Percentiles rank a stretch among this genome's conserved stretches.
phyloP scores from a whole-genome alignment of 2,888 invertebrate species.

The Stenchaetothrips biformis region DNA sequence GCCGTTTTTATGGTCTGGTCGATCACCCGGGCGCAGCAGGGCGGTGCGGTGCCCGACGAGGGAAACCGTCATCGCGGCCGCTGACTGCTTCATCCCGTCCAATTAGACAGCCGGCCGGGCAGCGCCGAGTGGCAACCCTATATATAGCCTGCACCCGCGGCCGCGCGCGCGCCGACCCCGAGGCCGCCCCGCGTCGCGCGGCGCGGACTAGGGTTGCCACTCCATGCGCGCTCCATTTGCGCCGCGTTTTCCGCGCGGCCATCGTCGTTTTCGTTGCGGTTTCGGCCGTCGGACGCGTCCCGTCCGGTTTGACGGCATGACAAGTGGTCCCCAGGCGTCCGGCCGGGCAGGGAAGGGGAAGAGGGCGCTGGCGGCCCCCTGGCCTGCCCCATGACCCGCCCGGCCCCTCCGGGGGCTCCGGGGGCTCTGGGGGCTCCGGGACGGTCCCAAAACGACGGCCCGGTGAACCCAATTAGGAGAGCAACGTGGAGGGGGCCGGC shows the following conservation, averaged over 20 bases:
- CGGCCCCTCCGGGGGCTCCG: not conserved
- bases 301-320: slow-evolving; percentile 1
- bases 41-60: not conserved
- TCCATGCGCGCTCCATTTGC: no score
- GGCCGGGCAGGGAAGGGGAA: no score
- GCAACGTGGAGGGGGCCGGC: not conserved
- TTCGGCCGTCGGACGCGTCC: not conserved
- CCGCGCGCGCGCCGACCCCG: not conserved
- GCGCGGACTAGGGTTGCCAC: not conserved
- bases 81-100: not conserved
- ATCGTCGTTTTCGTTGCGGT: not conserved
- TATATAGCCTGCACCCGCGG: not conserved
- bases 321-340: not conserved
- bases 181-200: not conserved
- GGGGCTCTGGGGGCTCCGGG: not conserved
- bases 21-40: not conserved
- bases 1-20: not conserved
- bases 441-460: slow-evolving; percentile 1
- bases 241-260: no score
- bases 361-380: not conserved
- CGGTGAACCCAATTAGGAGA: slow-evolving; percentile 5
- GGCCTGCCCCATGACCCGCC: not conserved
- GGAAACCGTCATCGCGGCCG: not conserved
- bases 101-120: not conserved
- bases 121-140: not conserved